These are phyloP conservation scores for Apis laboriosa DNA, from an alignment of 1,140 invertebrate genomes.

Conservation along the genomic window DNA sequence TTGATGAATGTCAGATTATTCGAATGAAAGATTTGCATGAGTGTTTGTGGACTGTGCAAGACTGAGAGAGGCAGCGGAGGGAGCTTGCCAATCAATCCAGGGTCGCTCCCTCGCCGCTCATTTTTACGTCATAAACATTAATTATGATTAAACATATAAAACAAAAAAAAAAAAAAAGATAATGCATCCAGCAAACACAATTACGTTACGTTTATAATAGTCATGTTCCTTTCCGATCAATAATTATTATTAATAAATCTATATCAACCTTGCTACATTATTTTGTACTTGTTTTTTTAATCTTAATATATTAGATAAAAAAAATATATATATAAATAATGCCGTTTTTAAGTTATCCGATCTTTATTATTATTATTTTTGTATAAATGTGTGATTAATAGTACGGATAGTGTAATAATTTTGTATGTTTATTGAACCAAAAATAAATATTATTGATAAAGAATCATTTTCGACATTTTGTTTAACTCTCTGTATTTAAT, in stretches of 20 bases:
- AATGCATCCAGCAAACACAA: slow-evolving; percentile 70
- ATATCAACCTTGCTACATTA: slow-evolving; percentile 71
- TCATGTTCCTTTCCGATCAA: slow-evolving; percentile 76
- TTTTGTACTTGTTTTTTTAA: slow-evolving; percentile 78
- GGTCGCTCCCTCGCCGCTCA: slow-evolving; percentile 71
- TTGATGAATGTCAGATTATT: slow-evolving; percentile 40
- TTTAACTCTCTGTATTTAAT: slow-evolving; percentile 36
- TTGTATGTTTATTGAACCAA: slow-evolving; percentile 82
- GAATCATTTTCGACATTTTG: slow-evolving; percentile 48
- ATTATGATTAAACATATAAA: slow-evolving; percentile 71
- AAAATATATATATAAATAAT: slow-evolving; percentile 72
- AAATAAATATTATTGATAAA: slow-evolving; percentile 82
- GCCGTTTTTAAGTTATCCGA: slow-evolving; percentile 74
- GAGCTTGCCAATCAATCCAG: slow-evolving; percentile 66
- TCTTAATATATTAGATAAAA: slow-evolving; percentile 72
- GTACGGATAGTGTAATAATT: slow-evolving; percentile 81
- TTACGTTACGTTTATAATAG: slow-evolving; percentile 75
- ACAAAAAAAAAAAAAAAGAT: slow-evolving; percentile 36
- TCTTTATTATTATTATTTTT: slow-evolving; percentile 77
- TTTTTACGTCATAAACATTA: slow-evolving; percentile 75
- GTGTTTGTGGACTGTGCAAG: slow-evolving; percentile 72
- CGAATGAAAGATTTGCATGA: slow-evolving; percentile 55
- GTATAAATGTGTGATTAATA: slow-evolving; percentile 81
- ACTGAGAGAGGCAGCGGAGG: slow-evolving; percentile 75
- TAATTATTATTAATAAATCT: slow-evolving; percentile 68